Evolutionary conservation across 2,797 vertebrate species (phyloP).

Genomic region (Masticophis lateralis): DNA sequence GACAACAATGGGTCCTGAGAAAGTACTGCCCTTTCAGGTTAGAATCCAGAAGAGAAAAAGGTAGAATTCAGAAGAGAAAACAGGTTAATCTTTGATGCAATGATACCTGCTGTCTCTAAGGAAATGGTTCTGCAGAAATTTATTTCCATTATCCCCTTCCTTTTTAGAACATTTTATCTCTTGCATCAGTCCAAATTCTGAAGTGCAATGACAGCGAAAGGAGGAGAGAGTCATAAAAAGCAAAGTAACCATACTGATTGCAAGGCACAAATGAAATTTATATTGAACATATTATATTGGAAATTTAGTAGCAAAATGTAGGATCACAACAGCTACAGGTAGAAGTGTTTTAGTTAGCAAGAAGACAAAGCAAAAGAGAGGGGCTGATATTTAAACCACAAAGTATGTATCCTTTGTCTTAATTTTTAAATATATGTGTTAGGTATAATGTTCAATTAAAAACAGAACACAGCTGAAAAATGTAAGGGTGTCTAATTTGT

Average conservation of each 20-base stretch:
- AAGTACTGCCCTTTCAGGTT: constrained; percentile 10
- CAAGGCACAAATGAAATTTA: neutral
- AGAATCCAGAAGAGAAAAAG: neutral
- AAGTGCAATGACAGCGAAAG: neutral
- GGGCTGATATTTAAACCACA: neutral
- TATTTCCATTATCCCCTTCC: neutral
- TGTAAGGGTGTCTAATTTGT: neutral
- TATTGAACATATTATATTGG: neutral
- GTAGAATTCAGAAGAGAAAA: neutral
- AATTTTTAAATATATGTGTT: neutral
- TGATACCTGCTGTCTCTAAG: neutral
- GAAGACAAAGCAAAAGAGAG: neutral
- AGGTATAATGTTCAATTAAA: neutral
- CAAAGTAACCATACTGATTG: neutral
- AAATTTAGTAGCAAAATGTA: neutral
- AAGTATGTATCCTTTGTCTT: neutral
- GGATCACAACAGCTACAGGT: neutral
- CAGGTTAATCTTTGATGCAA: neutral
- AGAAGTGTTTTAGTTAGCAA: neutral
- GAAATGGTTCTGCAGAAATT: neutral
- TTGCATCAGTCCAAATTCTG: neutral
- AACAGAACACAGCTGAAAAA: neutral
- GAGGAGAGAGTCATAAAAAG: neutral
- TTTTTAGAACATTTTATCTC: neutral
- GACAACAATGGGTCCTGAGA: neutral